Evolutionary conservation across 2,797 vertebrate species (phyloP).

Genomic region (Squalus acanthias): DNA sequence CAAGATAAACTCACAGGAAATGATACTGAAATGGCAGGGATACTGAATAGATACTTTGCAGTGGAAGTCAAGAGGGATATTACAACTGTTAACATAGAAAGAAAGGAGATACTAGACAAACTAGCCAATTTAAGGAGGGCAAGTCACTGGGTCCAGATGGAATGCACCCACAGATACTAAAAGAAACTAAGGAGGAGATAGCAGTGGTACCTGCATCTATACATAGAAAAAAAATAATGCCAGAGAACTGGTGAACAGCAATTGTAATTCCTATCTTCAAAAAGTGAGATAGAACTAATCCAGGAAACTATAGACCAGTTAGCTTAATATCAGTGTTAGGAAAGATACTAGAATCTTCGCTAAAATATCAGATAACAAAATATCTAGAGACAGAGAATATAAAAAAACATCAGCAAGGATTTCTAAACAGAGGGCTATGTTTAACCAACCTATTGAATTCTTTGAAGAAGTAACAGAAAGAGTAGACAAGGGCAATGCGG

Average conservation of each 20-base stretch:
- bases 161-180: neutral
- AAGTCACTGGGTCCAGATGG: neutral
- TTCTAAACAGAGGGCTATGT: too few species aligned
- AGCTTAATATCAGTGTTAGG: neutral
- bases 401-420: neutral
- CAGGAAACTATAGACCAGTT: too few species aligned
- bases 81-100: neutral
- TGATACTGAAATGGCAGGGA: neutral
- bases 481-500: too few species aligned
- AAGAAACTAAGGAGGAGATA: neutral
- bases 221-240: too few species aligned
- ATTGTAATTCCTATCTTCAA: neutral
- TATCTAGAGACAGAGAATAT: neutral
- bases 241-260: neutral
- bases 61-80: too few species aligned
- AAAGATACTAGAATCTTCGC: neutral
- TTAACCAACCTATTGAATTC: too few species aligned
- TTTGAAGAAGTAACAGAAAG: too few species aligned
- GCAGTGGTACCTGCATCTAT: neutral
- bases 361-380: neutral
- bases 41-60: neutral
- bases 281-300: neutral
- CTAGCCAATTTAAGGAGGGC: neutral
- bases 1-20: neutral
- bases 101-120: neutral